Percentiles rank a stretch among this genome's conserved stretches.
Conservation (phyloP, 1,140 invertebrate genomes). For the Heliconius nattereri region DNA sequence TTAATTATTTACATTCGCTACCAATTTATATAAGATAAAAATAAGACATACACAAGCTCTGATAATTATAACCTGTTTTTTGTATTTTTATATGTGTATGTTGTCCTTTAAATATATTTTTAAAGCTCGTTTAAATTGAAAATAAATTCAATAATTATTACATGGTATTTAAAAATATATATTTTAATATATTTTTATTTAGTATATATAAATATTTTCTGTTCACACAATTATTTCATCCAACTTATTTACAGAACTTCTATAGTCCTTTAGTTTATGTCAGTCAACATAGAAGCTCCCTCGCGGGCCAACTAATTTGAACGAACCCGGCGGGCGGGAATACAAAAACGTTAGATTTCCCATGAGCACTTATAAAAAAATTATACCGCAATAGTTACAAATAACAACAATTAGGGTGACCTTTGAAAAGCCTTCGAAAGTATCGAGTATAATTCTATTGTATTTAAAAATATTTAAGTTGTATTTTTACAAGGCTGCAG, state of each 20-base stretch:
- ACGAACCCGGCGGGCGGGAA: constrained; percentile 3
- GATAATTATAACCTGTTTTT: too few species aligned
- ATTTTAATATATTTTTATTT: too few species aligned
- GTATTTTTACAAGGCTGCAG: constrained; percentile 10
- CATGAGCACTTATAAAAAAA: constrained; percentile 12
- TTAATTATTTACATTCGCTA: not conserved
- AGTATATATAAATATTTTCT: not conserved
- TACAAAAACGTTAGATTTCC: constrained; percentile 13
- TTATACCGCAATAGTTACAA: not conserved
- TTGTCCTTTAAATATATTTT: too few species aligned
- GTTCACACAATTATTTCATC: not conserved
- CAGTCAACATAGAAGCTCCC: constrained; percentile 10
- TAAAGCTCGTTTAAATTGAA: too few species aligned
- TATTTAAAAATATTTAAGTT: constrained; percentile 10
- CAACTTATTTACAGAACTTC: not conserved
- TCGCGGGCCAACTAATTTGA: constrained; percentile 8
- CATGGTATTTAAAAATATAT: not conserved
- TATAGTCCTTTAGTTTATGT: not conserved
- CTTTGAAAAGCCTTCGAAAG: not conserved
- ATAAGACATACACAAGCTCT: not conserved
- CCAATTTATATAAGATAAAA: not conserved
- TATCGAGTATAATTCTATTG: not conserved
- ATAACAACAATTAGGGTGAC: not conserved
- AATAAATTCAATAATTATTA: too few species aligned
- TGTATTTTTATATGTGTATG: too few species aligned